phyloP scores from a whole-genome alignment of 2,888 invertebrate genomes.

The Drosophila recens region DNA sequence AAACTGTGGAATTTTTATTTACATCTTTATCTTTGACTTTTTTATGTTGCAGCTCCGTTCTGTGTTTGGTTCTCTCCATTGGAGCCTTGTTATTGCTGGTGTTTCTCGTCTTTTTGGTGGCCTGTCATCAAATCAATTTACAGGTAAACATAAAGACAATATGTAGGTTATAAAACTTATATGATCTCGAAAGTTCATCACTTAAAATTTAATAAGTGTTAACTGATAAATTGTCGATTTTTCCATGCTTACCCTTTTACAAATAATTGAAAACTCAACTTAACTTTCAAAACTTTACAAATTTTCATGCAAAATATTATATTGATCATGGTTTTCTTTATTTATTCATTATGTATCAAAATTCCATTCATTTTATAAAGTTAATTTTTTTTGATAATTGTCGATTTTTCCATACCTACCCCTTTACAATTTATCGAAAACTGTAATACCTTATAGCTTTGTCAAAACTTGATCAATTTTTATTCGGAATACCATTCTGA shows the following conservation, averaged over 20 bases:
- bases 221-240: no score
- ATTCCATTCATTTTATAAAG: not conserved
- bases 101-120: slow-evolving; percentile 82
- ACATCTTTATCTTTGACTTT: not conserved
- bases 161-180: not conserved
- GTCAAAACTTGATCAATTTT: not conserved
- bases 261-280: no score
- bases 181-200: no score
- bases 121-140: slow-evolving; percentile 87
- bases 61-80: slow-evolving; percentile 66
- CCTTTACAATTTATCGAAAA: not conserved
- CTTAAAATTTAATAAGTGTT: no score
- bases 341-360: not conserved
- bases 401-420: no score
- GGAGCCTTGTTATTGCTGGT: slow-evolving; percentile 76
- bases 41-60: slow-evolving; percentile 59
- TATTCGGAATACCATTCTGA: not conserved
- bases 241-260: no score
- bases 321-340: not conserved
- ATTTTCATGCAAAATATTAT: not conserved
- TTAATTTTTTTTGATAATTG: not conserved
- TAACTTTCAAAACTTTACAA: no score
- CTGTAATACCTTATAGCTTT: not conserved
- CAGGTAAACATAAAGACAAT: slow-evolving; percentile 84
- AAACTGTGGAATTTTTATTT: not conserved